A percentile compares a stretch with the other conserved stretches of the same genome.
Evolutionary conservation across 2,888 invertebrate species (phyloP).

Genomic region (Pandemis heparana): DNA sequence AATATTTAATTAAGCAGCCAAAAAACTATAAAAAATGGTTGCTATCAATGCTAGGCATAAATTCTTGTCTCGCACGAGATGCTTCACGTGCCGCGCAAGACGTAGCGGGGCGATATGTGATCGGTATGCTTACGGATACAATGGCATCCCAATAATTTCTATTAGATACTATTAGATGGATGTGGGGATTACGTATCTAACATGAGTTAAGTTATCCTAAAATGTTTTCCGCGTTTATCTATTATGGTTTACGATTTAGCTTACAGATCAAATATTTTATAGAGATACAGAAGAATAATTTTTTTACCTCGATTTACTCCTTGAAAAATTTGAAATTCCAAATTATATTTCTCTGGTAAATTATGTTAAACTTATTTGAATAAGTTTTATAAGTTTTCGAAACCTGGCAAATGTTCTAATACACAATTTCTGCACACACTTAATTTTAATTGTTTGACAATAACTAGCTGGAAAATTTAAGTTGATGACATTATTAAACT

Average conservation of each 20-base stretch:
- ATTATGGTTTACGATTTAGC: neutral
- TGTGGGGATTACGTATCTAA: neutral
- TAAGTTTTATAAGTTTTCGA: too few relatives aligned
- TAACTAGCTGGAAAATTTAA: too few relatives aligned
- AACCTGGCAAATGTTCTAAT: too few relatives aligned
- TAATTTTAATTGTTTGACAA: too few relatives aligned
- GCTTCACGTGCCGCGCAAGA: conserved; percentile 48
- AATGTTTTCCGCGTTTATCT: neutral
- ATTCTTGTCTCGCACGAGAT: conserved; percentile 50
- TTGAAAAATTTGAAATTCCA: too few relatives aligned
- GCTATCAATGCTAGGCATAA: conserved; percentile 20
- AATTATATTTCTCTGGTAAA: too few relatives aligned
- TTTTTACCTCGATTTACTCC: too few relatives aligned
- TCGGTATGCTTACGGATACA: conserved; percentile 59
- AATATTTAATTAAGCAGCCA: neutral
- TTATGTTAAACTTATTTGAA: too few relatives aligned
- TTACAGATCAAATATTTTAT: too few relatives aligned
- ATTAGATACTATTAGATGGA: conserved; percentile 12
- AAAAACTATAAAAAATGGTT: conserved; percentile 2
- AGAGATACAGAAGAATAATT: too few relatives aligned
- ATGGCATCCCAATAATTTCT: conserved; percentile 40
- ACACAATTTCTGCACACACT: too few relatives aligned
- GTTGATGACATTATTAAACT: too few relatives aligned
- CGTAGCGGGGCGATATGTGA: conserved; percentile 56
- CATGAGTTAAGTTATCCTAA: neutral